Percentiles rank a stretch among this genome's conserved stretches.
Conservation (phyloP, 2,888 invertebrate species). For the Athripsodes cinereus region DNA sequence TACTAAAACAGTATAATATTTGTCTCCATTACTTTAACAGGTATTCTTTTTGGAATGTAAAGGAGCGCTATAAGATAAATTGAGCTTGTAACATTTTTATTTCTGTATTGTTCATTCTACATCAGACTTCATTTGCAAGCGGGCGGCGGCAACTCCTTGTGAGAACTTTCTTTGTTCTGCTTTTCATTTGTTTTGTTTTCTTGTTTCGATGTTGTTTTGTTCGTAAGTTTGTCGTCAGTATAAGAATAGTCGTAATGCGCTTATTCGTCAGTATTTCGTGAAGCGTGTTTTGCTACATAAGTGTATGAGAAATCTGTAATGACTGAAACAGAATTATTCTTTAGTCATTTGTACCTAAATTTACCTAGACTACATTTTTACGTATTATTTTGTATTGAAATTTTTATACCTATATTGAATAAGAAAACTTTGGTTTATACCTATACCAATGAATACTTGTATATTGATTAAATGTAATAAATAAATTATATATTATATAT, state of each 20-base stretch:
- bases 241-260: background rate
- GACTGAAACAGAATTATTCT: background rate
- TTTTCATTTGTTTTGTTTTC: background rate
- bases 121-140: background rate
- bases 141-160: background rate
- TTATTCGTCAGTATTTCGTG: background rate
- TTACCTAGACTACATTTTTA: background rate
- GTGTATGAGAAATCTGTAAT: background rate
- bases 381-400: background rate
- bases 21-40: background rate
- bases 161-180: background rate
- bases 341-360: background rate
- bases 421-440: too few relatives aligned
- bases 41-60: background rate
- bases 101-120: background rate
- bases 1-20: too few relatives aligned
- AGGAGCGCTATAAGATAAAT: background rate
- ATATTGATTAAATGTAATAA: too few relatives aligned
- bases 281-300: background rate
- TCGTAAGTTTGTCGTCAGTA: background rate
- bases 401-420: too few relatives aligned
- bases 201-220: background rate
- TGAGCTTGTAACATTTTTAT: slow-evolving; percentile 2
- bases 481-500: too few relatives aligned
- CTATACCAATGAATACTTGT: too few relatives aligned